Conservation (phyloP, 2,888 invertebrate genomes). For the Ennomos erosarius region DNA sequence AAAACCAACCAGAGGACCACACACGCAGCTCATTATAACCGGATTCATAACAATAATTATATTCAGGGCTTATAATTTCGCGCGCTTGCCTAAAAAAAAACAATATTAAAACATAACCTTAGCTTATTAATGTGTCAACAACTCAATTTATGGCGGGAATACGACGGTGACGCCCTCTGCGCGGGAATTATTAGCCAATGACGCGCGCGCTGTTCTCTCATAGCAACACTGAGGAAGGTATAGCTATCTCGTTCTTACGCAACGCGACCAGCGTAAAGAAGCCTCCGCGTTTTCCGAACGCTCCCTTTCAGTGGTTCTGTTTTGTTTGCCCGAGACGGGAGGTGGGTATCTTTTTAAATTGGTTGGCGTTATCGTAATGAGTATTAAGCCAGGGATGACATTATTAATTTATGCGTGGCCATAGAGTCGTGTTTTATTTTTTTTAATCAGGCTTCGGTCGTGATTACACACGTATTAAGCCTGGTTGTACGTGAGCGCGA, state of each 20-base stretch:
- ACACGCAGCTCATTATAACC: conserved; percentile 80
- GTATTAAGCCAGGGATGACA: conserved; percentile 63
- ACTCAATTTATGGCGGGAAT: conserved; percentile 85
- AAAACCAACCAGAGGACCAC: conserved; percentile 71
- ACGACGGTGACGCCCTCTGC: conserved; percentile 75
- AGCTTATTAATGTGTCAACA: conserved; percentile 84
- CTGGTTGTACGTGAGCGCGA: conserved; percentile 37
- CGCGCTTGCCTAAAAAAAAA: conserved; percentile 69
- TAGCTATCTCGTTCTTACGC: conserved; percentile 59
- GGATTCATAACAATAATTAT: conserved; percentile 80
- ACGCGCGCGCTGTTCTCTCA: conserved; percentile 49
- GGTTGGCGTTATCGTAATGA: conserved; percentile 53
- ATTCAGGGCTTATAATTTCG: conserved; percentile 80
- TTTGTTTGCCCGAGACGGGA: conserved; percentile 29
- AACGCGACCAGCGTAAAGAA: conserved; percentile 33
- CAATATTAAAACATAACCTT: conserved; percentile 82
- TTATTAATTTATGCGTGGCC: conserved; percentile 76
- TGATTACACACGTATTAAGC: conserved; percentile 46
- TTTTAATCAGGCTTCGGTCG: conserved; percentile 47
- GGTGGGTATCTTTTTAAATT: conserved; percentile 41
- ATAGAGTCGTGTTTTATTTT: conserved; percentile 54
- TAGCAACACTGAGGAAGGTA: conserved; percentile 37
- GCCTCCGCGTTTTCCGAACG: conserved; percentile 24
- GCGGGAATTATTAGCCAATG: conserved; percentile 71
- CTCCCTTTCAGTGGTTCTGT: conserved; percentile 23